Percentiles rank a stretch among this genome's conserved stretches.
Evolutionary conservation across 2,113 vertebrate species (phyloP).

Genomic region (Archilochus colubris): DNA sequence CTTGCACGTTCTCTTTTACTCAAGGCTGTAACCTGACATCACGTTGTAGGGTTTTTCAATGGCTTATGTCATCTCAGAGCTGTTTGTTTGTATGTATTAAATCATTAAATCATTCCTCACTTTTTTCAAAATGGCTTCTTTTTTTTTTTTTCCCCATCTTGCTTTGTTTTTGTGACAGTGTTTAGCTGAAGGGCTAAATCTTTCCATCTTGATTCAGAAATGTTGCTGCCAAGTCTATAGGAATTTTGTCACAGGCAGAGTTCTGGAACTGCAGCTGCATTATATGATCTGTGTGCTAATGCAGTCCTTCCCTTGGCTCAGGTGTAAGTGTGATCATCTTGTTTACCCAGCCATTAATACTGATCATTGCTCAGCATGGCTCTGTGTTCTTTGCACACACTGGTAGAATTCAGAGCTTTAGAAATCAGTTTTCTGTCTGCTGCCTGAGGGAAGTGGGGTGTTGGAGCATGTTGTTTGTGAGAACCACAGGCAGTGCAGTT

Average conservation of each 20-base stretch:
- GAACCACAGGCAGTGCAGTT: rapidly evolving
- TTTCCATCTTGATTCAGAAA: background rate
- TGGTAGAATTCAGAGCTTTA: background rate
- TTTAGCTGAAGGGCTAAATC: background rate
- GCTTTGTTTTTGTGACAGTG: background rate
- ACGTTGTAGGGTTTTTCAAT: background rate
- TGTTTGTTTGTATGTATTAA: background rate
- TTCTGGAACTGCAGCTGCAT: background rate
- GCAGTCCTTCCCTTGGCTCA: background rate
- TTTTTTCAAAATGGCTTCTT: background rate
- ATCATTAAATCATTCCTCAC: background rate
- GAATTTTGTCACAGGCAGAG: background rate
- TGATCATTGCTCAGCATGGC: background rate
- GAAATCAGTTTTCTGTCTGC: background rate
- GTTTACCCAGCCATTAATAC: background rate
- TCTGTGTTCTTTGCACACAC: background rate
- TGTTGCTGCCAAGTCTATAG: background rate
- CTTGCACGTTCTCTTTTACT: background rate
- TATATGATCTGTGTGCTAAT: background rate
- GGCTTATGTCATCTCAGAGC: background rate
- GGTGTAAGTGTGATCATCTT: background rate
- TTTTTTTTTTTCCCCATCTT: background rate
- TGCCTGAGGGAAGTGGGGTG: rapidly evolving
- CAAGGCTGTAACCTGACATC: background rate
- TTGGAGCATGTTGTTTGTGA: rapidly evolving